phyloP scores from a whole-genome alignment of 2,888 invertebrate species.

The Pterostichus niger region DNA sequence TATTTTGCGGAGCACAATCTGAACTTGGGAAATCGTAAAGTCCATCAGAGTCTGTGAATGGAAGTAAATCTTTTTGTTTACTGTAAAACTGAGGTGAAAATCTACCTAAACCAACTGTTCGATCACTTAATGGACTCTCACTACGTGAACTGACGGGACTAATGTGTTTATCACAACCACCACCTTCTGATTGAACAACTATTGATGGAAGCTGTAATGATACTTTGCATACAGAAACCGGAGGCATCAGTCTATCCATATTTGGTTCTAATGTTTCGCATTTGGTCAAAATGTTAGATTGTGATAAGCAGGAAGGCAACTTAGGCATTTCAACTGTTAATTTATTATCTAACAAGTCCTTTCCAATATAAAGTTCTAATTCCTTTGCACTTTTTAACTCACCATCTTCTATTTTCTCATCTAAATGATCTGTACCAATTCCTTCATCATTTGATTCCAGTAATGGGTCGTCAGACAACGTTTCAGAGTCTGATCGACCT shows the following conservation, averaged over 20 bases:
- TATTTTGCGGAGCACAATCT: constrained; percentile 81
- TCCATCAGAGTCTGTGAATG: constrained; percentile 89
- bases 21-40: constrained; percentile 89
- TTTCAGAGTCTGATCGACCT: constrained; percentile 86
- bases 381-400: constrained; percentile 84
- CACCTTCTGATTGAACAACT: constrained; percentile 79
- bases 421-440: constrained; percentile 85
- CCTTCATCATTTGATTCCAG: constrained; percentile 88
- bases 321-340: constrained; percentile 70
- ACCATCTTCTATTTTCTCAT: constrained; percentile 86
- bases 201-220: constrained; percentile 82
- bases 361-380: constrained; percentile 78
- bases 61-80: constrained; percentile 81
- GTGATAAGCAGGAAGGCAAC: constrained; percentile 73
- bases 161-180: constrained; percentile 79
- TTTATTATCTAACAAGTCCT: constrained; percentile 75
- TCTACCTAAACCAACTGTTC: constrained; percentile 82
- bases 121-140: constrained; percentile 88
- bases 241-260: constrained; percentile 75
- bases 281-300: constrained; percentile 77
- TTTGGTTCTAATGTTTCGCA: constrained; percentile 79
- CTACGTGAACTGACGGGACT: constrained; percentile 89
- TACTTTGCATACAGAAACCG: constrained; percentile 73
- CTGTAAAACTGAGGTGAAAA: constrained; percentile 88
- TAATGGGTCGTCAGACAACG: constrained; percentile 85